These are phyloP conservation scores for Antigone vipio DNA, from an alignment of 2,113 vertebrate genomes.

Conservation along the genomic window DNA sequence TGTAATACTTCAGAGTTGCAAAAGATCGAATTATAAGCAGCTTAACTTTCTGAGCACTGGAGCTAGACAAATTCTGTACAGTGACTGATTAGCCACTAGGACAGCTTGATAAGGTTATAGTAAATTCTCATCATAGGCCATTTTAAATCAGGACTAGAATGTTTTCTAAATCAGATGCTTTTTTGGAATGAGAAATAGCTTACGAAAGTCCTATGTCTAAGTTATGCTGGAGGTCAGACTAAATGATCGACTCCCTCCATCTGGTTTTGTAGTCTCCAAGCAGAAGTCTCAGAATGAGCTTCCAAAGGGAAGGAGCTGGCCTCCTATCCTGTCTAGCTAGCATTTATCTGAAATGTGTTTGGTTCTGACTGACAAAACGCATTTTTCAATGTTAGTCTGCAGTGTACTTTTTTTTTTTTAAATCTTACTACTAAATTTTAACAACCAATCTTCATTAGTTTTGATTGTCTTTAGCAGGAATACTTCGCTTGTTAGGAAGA, in stretches of 20 bases:
- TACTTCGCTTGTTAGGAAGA: background rate
- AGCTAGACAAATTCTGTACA: background rate
- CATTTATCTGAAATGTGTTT: background rate
- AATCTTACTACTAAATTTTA: background rate
- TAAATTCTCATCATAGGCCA: background rate
- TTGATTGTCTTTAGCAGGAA: background rate
- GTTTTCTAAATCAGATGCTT: background rate
- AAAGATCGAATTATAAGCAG: conserved; percentile 20
- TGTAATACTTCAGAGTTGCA: background rate
- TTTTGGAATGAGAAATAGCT: background rate
- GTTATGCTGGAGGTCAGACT: background rate
- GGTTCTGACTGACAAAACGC: background rate
- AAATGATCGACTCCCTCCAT: background rate
- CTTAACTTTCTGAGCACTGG: conserved; percentile 4
- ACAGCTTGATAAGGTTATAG: background rate
- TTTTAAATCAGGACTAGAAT: background rate
- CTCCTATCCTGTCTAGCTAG: background rate
- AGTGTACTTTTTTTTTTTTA: background rate
- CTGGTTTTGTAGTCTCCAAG: background rate
- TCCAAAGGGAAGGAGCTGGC: background rate
- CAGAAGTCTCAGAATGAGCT: background rate
- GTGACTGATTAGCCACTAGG: background rate
- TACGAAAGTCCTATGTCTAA: background rate
- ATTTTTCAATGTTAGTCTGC: background rate
- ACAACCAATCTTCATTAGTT: background rate